phyloP scores from a whole-genome alignment of 2,888 invertebrate genomes.

The Spicauda simplicius region DNA sequence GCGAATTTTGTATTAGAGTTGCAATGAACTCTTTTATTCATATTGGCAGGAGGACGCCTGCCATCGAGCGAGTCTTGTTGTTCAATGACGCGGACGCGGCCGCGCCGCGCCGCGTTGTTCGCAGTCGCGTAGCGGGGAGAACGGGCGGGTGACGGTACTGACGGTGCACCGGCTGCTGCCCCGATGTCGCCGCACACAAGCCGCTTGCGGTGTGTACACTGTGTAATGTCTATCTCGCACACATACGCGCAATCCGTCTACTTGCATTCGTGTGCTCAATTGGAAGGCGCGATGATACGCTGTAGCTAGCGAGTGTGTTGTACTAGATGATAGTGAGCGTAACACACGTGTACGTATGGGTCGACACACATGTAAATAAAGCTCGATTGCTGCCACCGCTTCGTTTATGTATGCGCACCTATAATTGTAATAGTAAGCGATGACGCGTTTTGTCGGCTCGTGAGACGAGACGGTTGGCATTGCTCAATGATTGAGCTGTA shows the following conservation, averaged over 20 bases:
- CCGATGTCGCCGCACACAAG: slow-evolving; percentile 79
- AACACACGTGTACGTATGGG: slow-evolving; percentile 61
- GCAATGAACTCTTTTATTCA: slow-evolving; percentile 77
- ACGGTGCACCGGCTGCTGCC: slow-evolving; percentile 82
- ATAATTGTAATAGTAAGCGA: slow-evolving; percentile 80
- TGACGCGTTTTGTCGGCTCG: slow-evolving; percentile 82
- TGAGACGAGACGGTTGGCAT: slow-evolving; percentile 78
- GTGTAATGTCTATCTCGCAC: slow-evolving; percentile 53
- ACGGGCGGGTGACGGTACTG: slow-evolving; percentile 63
- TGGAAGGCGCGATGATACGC: slow-evolving; percentile 65
- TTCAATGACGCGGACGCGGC: slow-evolving; percentile 82
- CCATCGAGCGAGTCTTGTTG: slow-evolving; percentile 84
- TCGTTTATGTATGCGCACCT: slow-evolving; percentile 76
- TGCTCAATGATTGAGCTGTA: slow-evolving; percentile 83
- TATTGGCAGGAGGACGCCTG: slow-evolving; percentile 83
- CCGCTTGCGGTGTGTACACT: slow-evolving; percentile 54
- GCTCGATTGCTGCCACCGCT: slow-evolving; percentile 78
- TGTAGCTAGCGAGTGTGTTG: slow-evolving; percentile 59
- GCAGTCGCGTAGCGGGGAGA: slow-evolving; percentile 80
- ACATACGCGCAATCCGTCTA: slow-evolving; percentile 74
- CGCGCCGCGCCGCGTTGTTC: slow-evolving; percentile 75
- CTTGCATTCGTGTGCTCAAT: slow-evolving; percentile 74
- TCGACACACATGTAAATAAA: slow-evolving; percentile 67
- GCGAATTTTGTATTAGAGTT: slow-evolving; percentile 79
- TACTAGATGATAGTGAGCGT: slow-evolving; percentile 61